Percentiles rank a stretch among this genome's conserved stretches.
phyloP scores from a whole-genome alignment of 2,113 vertebrate genomes.

The Hippocampus abdominalis region DNA sequence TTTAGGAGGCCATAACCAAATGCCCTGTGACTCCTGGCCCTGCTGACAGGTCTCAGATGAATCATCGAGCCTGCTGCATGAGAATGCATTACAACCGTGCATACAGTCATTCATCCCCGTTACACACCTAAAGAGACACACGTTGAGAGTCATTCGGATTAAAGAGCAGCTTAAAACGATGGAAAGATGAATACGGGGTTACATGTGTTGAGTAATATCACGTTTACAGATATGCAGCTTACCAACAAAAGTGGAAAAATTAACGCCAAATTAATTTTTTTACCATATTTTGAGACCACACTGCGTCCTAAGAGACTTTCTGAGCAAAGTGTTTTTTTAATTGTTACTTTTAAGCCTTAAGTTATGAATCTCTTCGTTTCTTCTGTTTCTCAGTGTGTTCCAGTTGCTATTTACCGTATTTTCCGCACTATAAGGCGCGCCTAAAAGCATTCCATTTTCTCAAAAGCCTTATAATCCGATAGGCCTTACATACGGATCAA shows the following conservation, averaged over 20 bases:
- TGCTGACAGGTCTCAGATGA: constrained; percentile 56
- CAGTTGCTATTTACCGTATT: too few relatives aligned
- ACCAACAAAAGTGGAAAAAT: neutral
- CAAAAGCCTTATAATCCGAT: too few relatives aligned
- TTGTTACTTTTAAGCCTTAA: too few relatives aligned
- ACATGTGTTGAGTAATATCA: neutral
- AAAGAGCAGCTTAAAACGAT: neutral
- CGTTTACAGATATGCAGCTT: neutral
- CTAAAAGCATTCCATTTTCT: too few relatives aligned
- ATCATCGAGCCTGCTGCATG: constrained; percentile 32
- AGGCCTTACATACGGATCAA: too few relatives aligned
- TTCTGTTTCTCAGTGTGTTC: too few relatives aligned
- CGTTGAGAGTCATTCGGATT: neutral
- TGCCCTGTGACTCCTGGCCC: constrained; percentile 35
- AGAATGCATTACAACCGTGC: constrained; percentile 11
- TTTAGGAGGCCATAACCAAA: constrained; percentile 65
- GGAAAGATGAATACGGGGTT: neutral
- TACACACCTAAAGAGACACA: neutral
- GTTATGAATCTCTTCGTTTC: too few relatives aligned
- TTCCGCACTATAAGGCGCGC: too few relatives aligned
- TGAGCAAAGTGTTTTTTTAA: too few relatives aligned
- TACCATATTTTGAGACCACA: neutral
- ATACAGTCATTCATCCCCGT: constrained; percentile 2
- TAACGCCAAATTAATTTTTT: neutral
- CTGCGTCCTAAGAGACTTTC: neutral